Percentiles rank a stretch among this genome's conserved stretches.
Conservation (phyloP, 2,113 vertebrate genomes). For the Ellobius talpinus region DNA sequence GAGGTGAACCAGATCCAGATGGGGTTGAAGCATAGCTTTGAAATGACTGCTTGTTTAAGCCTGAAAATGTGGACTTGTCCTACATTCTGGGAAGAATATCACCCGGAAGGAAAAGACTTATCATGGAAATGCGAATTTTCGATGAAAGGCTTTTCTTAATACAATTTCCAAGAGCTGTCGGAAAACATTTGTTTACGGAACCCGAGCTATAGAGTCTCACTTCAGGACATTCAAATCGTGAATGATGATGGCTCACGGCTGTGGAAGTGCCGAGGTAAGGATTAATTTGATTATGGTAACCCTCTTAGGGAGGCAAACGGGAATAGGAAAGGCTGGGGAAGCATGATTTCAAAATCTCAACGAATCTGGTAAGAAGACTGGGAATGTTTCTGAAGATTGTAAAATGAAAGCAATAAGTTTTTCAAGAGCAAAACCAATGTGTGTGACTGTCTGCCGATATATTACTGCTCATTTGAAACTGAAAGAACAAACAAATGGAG, state of each 20-base stretch:
- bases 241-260: background rate
- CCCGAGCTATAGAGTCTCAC: background rate
- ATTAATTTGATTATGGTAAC: background rate
- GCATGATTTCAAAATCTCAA: background rate
- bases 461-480: background rate
- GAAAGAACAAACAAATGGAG: conserved; percentile 3
- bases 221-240: background rate
- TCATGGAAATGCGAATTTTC: background rate
- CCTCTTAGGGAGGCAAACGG: background rate
- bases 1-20: conserved; percentile 73
- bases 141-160: conserved; percentile 24
- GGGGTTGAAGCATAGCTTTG: conserved; percentile 48
- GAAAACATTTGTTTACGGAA: background rate
- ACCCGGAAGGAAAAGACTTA: conserved; percentile 19
- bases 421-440: conserved; percentile 24
- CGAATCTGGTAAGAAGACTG: background rate
- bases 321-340: background rate
- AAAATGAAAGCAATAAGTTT: background rate
- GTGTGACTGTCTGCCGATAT: background rate
- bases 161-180: background rate
- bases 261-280: background rate
- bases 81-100: conserved; percentile 56
- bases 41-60: conserved; percentile 63
- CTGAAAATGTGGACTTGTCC: conserved; percentile 45
- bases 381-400: background rate